Evolutionary conservation across 1,140 invertebrate genomes (phyloP).

Genomic region (Caenorhabditis latens): DNA sequence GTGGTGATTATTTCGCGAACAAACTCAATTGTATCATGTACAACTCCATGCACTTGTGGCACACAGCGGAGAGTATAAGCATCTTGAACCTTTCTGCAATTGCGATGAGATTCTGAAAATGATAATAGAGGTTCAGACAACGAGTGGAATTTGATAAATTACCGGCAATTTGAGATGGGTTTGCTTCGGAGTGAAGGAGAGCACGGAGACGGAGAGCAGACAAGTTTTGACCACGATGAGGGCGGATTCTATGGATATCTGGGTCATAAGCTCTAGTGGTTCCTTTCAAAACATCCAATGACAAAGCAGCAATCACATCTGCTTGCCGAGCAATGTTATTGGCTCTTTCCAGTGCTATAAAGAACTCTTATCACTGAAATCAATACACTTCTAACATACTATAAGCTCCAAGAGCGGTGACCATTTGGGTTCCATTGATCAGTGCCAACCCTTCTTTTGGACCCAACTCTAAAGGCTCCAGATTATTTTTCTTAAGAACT

Average conservation of each 20-base stretch:
- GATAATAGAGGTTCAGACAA: neutral
- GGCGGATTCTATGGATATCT: conserved; percentile 83
- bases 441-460: conserved; percentile 85
- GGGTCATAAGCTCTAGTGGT: conserved; percentile 84
- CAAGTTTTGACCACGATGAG: conserved; percentile 83
- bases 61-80: conserved; percentile 85
- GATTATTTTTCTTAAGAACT: conserved; percentile 81
- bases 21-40: conserved; percentile 84
- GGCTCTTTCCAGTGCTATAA: conserved; percentile 82
- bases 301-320: conserved; percentile 84
- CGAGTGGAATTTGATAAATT: conserved; percentile 37
- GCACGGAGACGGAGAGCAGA: conserved; percentile 83
- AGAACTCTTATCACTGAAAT: neutral
- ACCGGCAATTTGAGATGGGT: conserved; percentile 84
- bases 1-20: conserved; percentile 82
- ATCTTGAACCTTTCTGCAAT: conserved; percentile 85
- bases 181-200: conserved; percentile 83
- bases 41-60: conserved; percentile 84
- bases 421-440: conserved; percentile 86
- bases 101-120: conserved; percentile 81
- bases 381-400: conserved; percentile 74
- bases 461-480: conserved; percentile 82
- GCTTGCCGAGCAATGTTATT: conserved; percentile 82
- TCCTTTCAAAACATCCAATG: conserved; percentile 84
- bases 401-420: conserved; percentile 84